These are phyloP conservation scores for Noturus placidus DNA, from an alignment of 2,113 vertebrate species.

Conservation along the genomic window DNA sequence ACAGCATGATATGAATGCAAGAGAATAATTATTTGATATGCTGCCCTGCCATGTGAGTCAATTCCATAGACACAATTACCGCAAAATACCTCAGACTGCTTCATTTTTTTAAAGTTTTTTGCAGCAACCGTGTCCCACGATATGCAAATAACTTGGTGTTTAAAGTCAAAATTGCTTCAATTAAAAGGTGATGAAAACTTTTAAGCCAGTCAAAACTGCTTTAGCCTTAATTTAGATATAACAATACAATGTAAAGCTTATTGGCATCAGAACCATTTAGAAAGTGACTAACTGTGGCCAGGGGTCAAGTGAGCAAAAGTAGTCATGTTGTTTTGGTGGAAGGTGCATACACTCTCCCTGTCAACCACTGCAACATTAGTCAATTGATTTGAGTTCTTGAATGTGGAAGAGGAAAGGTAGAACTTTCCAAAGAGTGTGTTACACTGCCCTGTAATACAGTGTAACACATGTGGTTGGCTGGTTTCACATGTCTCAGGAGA, in stretches of 20 bases:
- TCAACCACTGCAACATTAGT: neutral
- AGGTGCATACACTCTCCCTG: too few species aligned
- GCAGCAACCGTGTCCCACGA: neutral
- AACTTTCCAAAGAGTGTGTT: neutral
- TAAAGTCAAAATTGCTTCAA: neutral
- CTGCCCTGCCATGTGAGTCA: neutral
- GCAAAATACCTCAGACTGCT: neutral
- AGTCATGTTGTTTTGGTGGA: too few species aligned
- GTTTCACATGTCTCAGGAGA: neutral
- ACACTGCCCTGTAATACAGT: neutral
- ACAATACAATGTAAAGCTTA: neutral
- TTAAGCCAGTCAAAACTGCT: neutral
- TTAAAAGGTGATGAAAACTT: neutral
- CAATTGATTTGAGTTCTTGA: neutral
- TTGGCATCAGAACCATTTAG: neutral
- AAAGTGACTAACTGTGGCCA: too few species aligned
- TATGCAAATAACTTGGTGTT: neutral
- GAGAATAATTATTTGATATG: neutral
- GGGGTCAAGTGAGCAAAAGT: too few species aligned
- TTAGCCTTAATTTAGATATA: neutral
- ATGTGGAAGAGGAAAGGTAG: neutral
- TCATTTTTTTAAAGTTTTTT: neutral
- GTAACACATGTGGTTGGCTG: neutral
- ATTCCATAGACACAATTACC: neutral
- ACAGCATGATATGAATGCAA: neutral